Evolutionary conservation across 2,797 vertebrate genomes (phyloP).

Genomic region (Rhinella marina): DNA sequence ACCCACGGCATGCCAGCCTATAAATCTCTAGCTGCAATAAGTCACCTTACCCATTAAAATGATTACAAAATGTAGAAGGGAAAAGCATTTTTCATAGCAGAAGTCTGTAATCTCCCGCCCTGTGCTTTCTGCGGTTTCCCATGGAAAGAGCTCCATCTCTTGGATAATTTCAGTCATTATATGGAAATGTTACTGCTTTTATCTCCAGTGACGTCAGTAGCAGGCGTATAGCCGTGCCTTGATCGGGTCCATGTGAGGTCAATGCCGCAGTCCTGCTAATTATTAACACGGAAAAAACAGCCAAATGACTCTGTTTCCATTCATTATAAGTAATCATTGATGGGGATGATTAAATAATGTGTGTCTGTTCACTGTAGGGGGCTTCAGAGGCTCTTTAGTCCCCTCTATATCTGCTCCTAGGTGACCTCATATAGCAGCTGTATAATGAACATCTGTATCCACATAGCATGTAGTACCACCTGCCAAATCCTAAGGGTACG

Average conservation of each 20-base stretch:
- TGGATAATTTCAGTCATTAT: slow-evolving; percentile 29
- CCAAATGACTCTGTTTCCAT: no score
- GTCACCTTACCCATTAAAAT: no score
- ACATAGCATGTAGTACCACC: no score
- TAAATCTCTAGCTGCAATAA: no score
- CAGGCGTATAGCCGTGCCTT: background rate
- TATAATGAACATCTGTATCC: background rate
- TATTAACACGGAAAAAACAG: background rate
- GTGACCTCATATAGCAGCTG: no score
- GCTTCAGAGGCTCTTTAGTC: background rate
- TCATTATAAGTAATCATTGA: no score
- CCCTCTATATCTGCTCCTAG: background rate
- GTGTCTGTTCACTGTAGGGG: background rate
- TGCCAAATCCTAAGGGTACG: background rate
- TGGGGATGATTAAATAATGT: background rate
- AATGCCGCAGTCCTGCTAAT: slow-evolving; percentile 4
- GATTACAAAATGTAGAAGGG: no score
- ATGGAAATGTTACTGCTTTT: background rate
- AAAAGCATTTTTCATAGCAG: background rate
- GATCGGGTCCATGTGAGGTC: background rate
- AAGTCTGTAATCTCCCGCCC: background rate
- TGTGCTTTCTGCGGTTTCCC: background rate
- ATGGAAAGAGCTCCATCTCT: slow-evolving; percentile 54
- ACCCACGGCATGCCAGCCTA: background rate
- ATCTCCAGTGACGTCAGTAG: background rate